These are phyloP conservation scores for Sebastes matsubarae DNA, from an alignment of 2,797 vertebrate genomes.

Conservation along the genomic window DNA sequence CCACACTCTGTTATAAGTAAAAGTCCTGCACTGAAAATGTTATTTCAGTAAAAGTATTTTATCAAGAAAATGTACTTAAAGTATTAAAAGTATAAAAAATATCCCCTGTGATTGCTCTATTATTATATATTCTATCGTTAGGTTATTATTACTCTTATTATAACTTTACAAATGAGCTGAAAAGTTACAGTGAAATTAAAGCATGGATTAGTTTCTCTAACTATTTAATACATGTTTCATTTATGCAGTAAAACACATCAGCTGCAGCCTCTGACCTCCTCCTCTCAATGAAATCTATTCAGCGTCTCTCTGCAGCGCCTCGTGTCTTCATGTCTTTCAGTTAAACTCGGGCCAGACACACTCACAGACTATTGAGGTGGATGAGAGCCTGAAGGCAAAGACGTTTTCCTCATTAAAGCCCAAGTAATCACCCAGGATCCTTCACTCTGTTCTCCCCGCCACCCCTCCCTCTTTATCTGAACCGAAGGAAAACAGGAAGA, in stretches of 20 bases:
- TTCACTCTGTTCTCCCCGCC: background rate
- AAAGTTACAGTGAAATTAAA: background rate
- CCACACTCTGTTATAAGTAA: too few species aligned
- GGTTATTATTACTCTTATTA: too few species aligned
- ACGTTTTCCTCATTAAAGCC: conserved; percentile 37
- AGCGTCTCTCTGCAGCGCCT: background rate
- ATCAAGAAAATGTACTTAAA: too few species aligned
- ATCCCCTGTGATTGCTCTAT: too few species aligned
- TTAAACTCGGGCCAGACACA: conserved; percentile 17
- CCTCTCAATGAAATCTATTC: background rate
- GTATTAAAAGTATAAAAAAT: too few species aligned
- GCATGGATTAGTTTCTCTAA: background rate
- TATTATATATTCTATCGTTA: too few species aligned
- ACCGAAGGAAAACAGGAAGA: conserved; percentile 32
- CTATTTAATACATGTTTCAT: too few species aligned
- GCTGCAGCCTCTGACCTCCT: background rate
- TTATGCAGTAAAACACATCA: background rate
- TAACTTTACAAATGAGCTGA: too few species aligned
- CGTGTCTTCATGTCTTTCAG: background rate
- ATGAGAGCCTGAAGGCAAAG: conserved; percentile 25
- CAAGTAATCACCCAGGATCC: conserved; percentile 29
- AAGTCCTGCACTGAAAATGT: too few species aligned
- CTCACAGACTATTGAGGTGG: conserved; percentile 30
- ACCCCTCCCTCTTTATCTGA: background rate
- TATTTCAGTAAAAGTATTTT: too few species aligned